A percentile compares a stretch with the other conserved stretches of the same genome.
phyloP scores from a whole-genome alignment of 2,888 invertebrate species.

The Hetaerina titia region DNA sequence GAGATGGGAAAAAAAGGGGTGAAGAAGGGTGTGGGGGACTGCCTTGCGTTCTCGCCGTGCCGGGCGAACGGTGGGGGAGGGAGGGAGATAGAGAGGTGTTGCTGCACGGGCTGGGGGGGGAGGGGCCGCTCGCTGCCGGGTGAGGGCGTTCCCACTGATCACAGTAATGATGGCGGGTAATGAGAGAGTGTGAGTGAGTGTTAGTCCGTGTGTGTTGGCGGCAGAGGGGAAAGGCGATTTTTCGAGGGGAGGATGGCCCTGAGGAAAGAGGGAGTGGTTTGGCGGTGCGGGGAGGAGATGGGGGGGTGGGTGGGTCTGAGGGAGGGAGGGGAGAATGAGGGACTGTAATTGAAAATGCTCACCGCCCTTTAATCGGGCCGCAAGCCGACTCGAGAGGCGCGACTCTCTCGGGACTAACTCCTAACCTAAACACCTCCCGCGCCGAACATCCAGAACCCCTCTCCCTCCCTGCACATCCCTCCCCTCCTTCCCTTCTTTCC shows the following conservation, averaged over 20 bases:
- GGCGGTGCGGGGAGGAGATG: neutral
- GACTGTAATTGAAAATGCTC: slow-evolving; percentile 67
- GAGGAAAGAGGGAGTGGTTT: neutral
- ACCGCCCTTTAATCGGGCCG: slow-evolving; percentile 66
- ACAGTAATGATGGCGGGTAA: slow-evolving; percentile 65
- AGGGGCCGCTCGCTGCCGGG: neutral
- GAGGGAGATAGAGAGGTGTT: neutral
- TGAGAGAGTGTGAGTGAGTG: slow-evolving; percentile 51
- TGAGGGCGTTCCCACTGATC: slow-evolving; percentile 55
- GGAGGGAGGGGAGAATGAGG: slow-evolving; percentile 14
- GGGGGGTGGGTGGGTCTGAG: neutral
- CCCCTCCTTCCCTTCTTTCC: neutral
- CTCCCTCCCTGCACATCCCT: neutral
- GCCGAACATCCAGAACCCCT: neutral
- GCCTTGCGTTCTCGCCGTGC: neutral
- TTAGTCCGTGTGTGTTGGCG: neutral
- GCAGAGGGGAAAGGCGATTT: slow-evolving; percentile 14
- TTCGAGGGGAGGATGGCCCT: slow-evolving; percentile 7
- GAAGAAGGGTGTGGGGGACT: too few relatives aligned
- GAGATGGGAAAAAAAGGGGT: neutral
- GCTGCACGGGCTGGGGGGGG: neutral
- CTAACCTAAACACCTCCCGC: slow-evolving; percentile 34
- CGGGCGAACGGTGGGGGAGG: neutral
- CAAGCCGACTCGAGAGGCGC: slow-evolving; percentile 55
- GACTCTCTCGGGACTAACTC: slow-evolving; percentile 36